A percentile compares a stretch with the other conserved stretches of the same genome.
Evolutionary conservation across 2,888 invertebrate species (phyloP).

Genomic region (Xestia rhomboidea): DNA sequence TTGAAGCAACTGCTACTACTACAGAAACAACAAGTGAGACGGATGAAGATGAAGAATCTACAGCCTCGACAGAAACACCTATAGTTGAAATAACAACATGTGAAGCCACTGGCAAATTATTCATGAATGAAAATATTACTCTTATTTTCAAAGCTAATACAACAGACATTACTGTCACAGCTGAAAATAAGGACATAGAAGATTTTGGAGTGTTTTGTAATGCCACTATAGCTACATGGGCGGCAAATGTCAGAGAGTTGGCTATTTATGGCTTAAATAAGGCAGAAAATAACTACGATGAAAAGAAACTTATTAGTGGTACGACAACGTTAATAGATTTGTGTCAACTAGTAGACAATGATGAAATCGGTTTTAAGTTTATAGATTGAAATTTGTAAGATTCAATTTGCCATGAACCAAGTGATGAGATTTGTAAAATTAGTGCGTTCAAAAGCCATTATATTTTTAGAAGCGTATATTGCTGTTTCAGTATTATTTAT

Average conservation of each 20-base stretch:
- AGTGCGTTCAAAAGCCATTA: background rate
- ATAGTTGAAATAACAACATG: constrained; percentile 53
- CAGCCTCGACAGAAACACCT: constrained; percentile 27
- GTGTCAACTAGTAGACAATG: constrained; percentile 70
- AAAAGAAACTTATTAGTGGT: constrained; percentile 70
- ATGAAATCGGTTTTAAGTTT: constrained; percentile 62
- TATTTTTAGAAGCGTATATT: background rate
- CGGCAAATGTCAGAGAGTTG: constrained; percentile 73
- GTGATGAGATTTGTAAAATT: background rate
- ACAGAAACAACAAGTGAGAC: background rate
- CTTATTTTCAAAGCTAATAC: constrained; percentile 75
- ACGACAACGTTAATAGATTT: constrained; percentile 71
- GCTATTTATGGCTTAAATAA: constrained; percentile 82
- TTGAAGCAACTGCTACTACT: background rate
- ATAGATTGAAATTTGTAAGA: constrained; percentile 42
- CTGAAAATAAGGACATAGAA: constrained; percentile 68
- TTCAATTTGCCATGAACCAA: background rate
- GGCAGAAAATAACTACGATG: constrained; percentile 84
- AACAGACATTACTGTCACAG: constrained; percentile 72
- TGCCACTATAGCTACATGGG: constrained; percentile 66
- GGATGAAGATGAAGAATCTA: constrained; percentile 29
- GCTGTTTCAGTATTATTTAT: constrained; percentile 29
- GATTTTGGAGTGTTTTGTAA: constrained; percentile 76
- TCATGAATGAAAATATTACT: constrained; percentile 73
- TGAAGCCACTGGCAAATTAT: constrained; percentile 78